A percentile compares a stretch with the other conserved stretches of the same genome.
phyloP scores from a whole-genome alignment of 1,140 invertebrate species.

The Hestina assimilis region DNA sequence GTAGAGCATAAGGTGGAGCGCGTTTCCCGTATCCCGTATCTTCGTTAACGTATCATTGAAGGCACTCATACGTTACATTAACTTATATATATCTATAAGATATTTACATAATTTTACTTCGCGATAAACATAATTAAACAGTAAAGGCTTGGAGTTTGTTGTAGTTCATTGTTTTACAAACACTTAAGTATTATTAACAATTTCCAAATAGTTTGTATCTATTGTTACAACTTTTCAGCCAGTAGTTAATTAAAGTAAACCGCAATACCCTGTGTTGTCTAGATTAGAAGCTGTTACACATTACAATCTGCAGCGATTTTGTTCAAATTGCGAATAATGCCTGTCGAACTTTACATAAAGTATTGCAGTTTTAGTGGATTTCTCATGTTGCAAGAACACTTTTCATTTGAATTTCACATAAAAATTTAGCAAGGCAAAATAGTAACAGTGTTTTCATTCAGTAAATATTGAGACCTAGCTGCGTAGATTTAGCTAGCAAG shows the following conservation, averaged over 20 bases:
- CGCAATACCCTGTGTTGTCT: conserved; percentile 25
- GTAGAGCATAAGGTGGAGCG: no score
- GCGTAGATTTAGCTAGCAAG: no score
- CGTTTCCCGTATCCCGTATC: no score
- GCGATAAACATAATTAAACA: conserved; percentile 1
- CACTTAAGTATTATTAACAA: conserved; percentile 15
- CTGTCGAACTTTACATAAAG: not conserved
- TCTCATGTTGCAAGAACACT: no score
- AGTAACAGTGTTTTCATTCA: no score
- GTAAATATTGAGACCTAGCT: no score
- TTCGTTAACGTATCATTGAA: no score
- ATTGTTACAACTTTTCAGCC: conserved; percentile 30
- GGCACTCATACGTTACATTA: no score
- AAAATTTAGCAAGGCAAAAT: no score
- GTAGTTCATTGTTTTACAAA: conserved; percentile 10
- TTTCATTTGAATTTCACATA: no score
- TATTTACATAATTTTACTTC: not conserved
- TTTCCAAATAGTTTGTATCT: conserved; percentile 22
- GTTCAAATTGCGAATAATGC: not conserved
- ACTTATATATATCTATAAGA: not conserved
- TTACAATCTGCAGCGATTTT: not conserved
- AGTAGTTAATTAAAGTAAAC: conserved; percentile 36
- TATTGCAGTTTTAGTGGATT: no score
- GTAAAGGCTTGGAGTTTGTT: conserved; percentile 4
- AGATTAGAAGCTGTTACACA: not conserved